A percentile compares a stretch with the other conserved stretches of the same genome.
These are phyloP conservation scores for Dunckerocampus dactyliophorus DNA, from an alignment of 2,113 vertebrate genomes.

Conservation along the genomic window DNA sequence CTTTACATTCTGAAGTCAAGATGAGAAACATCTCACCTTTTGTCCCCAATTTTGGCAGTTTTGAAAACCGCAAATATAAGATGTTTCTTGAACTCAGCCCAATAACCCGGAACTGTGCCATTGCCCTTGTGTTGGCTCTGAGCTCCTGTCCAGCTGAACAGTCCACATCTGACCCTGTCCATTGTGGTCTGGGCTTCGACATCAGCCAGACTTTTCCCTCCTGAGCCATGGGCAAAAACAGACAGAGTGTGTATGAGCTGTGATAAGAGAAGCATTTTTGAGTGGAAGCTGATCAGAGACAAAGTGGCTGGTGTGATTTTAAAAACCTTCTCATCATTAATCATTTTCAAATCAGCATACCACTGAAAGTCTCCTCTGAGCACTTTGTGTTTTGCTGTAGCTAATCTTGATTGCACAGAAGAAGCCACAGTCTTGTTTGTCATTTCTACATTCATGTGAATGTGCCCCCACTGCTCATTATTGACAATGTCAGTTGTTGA, in stretches of 20 bases:
- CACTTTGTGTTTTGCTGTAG: slow-evolving; percentile 39
- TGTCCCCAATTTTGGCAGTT: too few species aligned
- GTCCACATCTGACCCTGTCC: slow-evolving; percentile 21
- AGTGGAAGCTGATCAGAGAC: slow-evolving; percentile 51
- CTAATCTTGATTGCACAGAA: slow-evolving; percentile 70
- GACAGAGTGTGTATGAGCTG: slow-evolving; percentile 28
- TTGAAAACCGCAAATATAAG: too few species aligned
- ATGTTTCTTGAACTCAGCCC: too few species aligned
- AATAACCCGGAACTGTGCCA: not conserved
- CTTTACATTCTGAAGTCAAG: too few species aligned
- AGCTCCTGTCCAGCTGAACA: slow-evolving; percentile 27
- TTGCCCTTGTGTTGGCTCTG: not conserved
- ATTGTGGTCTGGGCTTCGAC: slow-evolving; percentile 34
- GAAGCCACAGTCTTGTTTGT: slow-evolving; percentile 51
- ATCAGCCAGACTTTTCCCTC: slow-evolving; percentile 14
- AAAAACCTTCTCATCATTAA: slow-evolving; percentile 65
- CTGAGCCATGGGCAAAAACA: slow-evolving; percentile 41
- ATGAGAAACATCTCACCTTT: too few species aligned
- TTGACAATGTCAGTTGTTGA: slow-evolving; percentile 29
- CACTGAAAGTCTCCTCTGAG: slow-evolving; percentile 45
- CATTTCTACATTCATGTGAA: slow-evolving; percentile 22
- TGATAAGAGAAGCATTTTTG: slow-evolving; percentile 53
- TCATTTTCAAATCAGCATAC: slow-evolving; percentile 69
- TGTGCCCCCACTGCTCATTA: slow-evolving; percentile 38
- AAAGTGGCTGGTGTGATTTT: slow-evolving; percentile 56